phyloP scores from a whole-genome alignment of 1,140 invertebrate species.

The Conopomorpha cramerella region DNA sequence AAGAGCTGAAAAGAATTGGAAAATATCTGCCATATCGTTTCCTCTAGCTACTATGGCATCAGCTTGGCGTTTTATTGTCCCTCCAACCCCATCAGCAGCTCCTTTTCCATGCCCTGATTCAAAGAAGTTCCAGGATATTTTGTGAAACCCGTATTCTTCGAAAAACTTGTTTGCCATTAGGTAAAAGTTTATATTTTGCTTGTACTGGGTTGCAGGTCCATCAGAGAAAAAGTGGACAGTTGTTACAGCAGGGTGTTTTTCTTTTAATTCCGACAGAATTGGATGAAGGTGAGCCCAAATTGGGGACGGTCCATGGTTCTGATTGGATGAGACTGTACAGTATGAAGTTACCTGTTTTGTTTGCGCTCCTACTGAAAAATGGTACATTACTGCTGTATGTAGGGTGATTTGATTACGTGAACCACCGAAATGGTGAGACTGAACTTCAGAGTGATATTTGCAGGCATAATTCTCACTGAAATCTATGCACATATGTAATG shows the following conservation, averaged over 20 bases:
- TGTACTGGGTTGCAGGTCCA: conserved; percentile 8
- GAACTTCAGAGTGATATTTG: conserved; percentile 6
- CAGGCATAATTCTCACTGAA: background rate
- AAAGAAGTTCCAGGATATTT: conserved; percentile 9
- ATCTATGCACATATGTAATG: background rate
- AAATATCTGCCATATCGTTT: conserved; percentile 7
- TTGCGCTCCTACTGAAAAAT: background rate
- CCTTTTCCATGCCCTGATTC: conserved; percentile 13
- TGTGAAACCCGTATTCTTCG: background rate
- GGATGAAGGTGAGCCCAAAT: conserved; percentile 10
- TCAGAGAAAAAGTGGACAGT: conserved; percentile 10
- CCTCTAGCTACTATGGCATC: conserved; percentile 6
- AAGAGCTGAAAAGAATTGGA: conserved; percentile 4
- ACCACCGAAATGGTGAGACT: conserved; percentile 8
- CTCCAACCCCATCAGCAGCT: conserved; percentile 13
- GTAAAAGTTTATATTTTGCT: conserved; percentile 12
- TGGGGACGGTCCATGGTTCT: conserved; percentile 7
- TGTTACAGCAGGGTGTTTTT: conserved; percentile 2
- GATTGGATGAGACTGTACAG: conserved; percentile 6
- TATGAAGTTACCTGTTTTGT: conserved; percentile 7
- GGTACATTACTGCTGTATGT: conserved; percentile 8
- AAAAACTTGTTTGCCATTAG: background rate
- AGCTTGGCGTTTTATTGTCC: conserved; percentile 7
- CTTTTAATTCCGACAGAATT: conserved; percentile 5
- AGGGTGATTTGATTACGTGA: conserved; percentile 8